Evolutionary conservation across 1,140 invertebrate species (phyloP), one percentile per base, ranked within the genome.

Genomic region (Papilio helenus): DNA sequence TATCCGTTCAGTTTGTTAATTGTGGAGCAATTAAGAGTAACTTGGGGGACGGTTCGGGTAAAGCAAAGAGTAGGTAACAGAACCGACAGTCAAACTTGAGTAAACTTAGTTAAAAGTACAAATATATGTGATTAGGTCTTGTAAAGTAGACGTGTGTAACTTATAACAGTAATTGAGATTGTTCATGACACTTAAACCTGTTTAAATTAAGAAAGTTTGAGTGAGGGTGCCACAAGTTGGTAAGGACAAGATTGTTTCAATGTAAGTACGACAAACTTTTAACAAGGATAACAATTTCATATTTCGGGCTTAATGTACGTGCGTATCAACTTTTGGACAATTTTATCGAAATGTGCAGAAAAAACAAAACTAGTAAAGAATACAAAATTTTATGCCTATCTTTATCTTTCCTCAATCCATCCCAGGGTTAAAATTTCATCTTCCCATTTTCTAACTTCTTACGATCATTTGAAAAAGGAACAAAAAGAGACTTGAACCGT

Each of bases 201-300:
- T 58, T 65, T 61, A 77, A 77, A 61, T 77, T 65, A 77, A 65
- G 58, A 42, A 65, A 77, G 51, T 77, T 61, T 65, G 58, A 65
- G 55, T 77, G 55, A n/a, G 61, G 26, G 61, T 34, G 23, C 12
- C 12, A 26, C 61, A 18, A 68, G 61, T 61, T 61, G 58, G 58
- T 68, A 29, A 68, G 61, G 61, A 68, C 61, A 68, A 68, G 61
- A 76, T 76, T 55, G 44, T 51, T 76, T 58, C 44, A 55, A 34
- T 76, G 49, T 55, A 29, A 68, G 26, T 34, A 68, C 14, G 61
- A 29, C 26, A 68, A 68, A 68, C 26, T 68, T 68, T 68, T 68
- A 68, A 68, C 61, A 68, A 68, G 61, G 61, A 68, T 68, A 29
- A 68, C 61, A 68, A 29, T 68, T 68, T 12, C 61, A 12, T 68